Conservation (phyloP, 2,888 invertebrate genomes). For the Acanthosepion lycidas region DNA sequence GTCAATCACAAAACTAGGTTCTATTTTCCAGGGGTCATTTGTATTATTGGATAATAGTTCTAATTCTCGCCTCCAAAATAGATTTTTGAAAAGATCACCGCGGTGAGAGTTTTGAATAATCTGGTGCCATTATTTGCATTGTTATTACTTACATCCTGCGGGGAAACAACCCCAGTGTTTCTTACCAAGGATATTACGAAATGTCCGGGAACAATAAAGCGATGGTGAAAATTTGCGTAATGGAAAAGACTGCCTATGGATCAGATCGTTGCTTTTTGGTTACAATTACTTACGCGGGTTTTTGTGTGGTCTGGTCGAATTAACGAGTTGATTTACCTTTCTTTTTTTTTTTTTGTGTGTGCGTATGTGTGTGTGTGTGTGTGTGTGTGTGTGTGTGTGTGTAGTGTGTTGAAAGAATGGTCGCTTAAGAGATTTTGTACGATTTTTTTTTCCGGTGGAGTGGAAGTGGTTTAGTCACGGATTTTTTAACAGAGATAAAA, state of each 20-base stretch:
- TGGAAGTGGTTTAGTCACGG: neutral
- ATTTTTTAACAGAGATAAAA: neutral
- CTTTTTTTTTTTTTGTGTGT: neutral
- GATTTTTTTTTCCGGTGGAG: neutral
- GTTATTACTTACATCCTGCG: neutral
- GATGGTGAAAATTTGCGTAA: neutral
- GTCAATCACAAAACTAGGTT: neutral
- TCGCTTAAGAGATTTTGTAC: neutral
- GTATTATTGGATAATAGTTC: neutral
- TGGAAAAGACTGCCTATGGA: neutral
- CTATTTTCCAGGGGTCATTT: neutral
- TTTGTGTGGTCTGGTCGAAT: neutral
- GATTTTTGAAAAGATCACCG: neutral
- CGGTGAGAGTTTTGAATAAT: neutral
- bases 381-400: neutral
- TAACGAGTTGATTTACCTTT: neutral
- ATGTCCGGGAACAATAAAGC: neutral
- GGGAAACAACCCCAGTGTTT: neutral
- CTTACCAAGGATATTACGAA: neutral
- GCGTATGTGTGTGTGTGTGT: too few species aligned
- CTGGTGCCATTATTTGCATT: neutral
- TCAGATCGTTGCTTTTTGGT: neutral
- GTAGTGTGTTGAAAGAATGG: neutral
- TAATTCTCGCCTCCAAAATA: neutral
- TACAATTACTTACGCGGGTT: neutral